Evolutionary conservation across 2,888 invertebrate species (phyloP).

Genomic region (Onchidella celtica): DNA sequence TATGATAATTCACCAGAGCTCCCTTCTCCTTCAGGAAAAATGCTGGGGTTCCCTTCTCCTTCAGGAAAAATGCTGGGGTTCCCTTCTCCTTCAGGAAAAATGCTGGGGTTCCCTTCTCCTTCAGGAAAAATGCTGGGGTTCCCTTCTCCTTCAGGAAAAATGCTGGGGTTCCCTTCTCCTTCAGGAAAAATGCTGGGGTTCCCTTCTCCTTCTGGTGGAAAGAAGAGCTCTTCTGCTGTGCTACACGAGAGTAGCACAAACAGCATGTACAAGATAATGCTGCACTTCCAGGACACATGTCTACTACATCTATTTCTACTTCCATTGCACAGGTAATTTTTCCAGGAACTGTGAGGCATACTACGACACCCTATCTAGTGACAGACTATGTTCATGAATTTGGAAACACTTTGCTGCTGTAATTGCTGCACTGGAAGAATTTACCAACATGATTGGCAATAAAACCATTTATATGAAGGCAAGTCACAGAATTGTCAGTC

Average conservation of each 20-base stretch:
- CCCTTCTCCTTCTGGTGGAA: not conserved
- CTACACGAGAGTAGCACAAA: not conserved
- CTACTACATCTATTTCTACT: conserved; percentile 9
- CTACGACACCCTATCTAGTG: not conserved
- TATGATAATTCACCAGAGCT: not conserved
- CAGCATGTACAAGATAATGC: conserved; percentile 3
- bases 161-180: not conserved
- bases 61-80: not conserved
- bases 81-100: no score
- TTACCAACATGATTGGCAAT: conserved; percentile 6
- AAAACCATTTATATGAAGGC: no score
- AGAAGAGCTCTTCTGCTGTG: not conserved
- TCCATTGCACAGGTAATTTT: not conserved
- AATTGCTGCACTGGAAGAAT: not conserved
- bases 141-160: no score
- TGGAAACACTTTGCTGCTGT: not conserved
- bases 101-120: not conserved
- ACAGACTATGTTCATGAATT: not conserved
- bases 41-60: not conserved
- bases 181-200: not conserved
- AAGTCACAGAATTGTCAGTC: not conserved
- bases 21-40: no score
- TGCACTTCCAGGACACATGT: not conserved
- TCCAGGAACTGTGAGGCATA: conserved; percentile 6
- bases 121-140: not conserved